Evolutionary conservation across 2,797 vertebrate species (phyloP).

Genomic region (Crypturellus tataupa): DNA sequence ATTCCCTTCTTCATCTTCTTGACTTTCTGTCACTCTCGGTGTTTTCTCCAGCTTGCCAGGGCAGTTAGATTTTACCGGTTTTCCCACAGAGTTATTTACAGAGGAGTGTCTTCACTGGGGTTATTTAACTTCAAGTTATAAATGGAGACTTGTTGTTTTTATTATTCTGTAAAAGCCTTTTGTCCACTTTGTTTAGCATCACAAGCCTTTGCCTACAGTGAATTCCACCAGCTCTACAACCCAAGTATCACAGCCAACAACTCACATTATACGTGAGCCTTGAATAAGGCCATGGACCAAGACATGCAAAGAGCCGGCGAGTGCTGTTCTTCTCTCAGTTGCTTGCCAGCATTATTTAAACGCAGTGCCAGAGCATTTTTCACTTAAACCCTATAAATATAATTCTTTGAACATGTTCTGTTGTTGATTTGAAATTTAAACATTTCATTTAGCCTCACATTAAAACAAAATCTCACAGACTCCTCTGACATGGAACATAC

Average conservation of each 20-base stretch:
- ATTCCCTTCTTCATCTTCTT: constrained; percentile 16
- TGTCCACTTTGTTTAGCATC: constrained; percentile 74
- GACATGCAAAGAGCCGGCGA: constrained; percentile 61
- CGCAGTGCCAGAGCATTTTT: constrained; percentile 60
- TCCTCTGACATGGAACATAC: constrained; percentile 43
- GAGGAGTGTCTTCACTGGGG: constrained; percentile 25
- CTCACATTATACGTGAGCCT: constrained; percentile 58
- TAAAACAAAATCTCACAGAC: constrained; percentile 54
- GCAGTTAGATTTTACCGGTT: constrained; percentile 64
- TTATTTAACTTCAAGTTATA: constrained; percentile 57
- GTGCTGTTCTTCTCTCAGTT: constrained; percentile 23
- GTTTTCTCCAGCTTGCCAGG: constrained; percentile 31
- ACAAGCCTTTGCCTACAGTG: constrained; percentile 64
- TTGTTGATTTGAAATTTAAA: constrained; percentile 75
- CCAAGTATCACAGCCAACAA: constrained; percentile 67
- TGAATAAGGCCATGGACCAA: constrained; percentile 52
- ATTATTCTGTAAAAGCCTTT: constrained; percentile 72
- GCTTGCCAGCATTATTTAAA: constrained; percentile 67
- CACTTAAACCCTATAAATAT: constrained; percentile 70
- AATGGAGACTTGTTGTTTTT: constrained; percentile 66
- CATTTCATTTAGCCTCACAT: constrained; percentile 64
- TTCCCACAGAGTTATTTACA: constrained; percentile 65
- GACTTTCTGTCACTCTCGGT: constrained; percentile 2
- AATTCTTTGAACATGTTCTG: constrained; percentile 69
- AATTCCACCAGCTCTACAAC: constrained; percentile 58